Conservation (phyloP, 2,888 invertebrate species). For the Aphodius granarius region DNA sequence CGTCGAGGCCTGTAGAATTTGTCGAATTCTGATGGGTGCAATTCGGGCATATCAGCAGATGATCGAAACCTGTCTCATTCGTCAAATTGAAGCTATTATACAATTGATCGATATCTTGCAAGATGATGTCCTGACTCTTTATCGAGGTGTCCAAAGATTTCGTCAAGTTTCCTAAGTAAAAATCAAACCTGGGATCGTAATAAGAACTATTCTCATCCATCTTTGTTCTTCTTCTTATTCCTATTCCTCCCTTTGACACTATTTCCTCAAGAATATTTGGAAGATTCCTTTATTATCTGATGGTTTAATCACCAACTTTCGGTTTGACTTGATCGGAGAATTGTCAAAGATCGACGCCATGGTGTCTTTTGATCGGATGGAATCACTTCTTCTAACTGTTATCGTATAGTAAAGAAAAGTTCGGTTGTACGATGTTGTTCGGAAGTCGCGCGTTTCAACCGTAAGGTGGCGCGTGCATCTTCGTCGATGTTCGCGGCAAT, state of each 20-base stretch:
- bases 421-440: neutral
- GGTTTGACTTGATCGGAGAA: neutral
- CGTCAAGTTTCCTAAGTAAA: neutral
- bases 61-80: slow-evolving; percentile 54
- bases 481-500: slow-evolving; percentile 1
- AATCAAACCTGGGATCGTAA: slow-evolving; percentile 1
- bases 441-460: neutral
- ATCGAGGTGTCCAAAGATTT: neutral
- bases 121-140: slow-evolving; percentile 37
- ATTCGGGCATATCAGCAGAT: slow-evolving; percentile 41
- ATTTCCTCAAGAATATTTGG: neutral
- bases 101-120: slow-evolving; percentile 80
- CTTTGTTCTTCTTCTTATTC: neutral
- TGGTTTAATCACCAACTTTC: neutral
- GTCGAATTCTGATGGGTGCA: slow-evolving; percentile 54
- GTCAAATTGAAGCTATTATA: slow-evolving; percentile 64
- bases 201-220: slow-evolving; percentile 7
- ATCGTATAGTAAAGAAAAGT: neutral
- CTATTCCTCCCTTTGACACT: too few relatives aligned
- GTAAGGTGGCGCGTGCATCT: slow-evolving; percentile 5
- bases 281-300: neutral
- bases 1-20: slow-evolving; percentile 51
- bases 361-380: neutral
- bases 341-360: neutral
- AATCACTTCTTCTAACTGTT: neutral